These are phyloP conservation scores for Columbina picui DNA, from an alignment of 2,113 vertebrate species.

Conservation along the genomic window DNA sequence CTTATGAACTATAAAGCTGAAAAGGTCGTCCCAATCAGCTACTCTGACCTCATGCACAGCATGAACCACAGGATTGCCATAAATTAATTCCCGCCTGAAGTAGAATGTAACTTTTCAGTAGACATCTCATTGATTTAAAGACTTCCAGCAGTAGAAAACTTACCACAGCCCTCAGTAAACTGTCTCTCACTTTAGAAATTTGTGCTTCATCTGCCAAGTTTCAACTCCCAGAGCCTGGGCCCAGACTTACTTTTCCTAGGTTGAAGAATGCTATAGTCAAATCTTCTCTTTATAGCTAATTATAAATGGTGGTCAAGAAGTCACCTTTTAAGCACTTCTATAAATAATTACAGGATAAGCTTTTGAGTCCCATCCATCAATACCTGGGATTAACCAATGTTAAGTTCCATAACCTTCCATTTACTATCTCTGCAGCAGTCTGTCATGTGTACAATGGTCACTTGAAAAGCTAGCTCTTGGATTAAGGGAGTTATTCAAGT, in stretches of 20 bases:
- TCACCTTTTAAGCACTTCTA: slow-evolving; percentile 31
- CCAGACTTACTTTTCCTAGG: neutral
- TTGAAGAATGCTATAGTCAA: neutral
- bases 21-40: neutral
- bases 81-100: slow-evolving; percentile 13
- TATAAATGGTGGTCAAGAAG: slow-evolving; percentile 3
- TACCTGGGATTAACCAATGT: neutral
- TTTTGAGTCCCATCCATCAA: neutral
- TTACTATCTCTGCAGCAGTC: neutral
- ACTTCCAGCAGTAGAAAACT: slow-evolving; percentile 35
- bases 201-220: neutral
- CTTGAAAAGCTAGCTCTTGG: neutral
- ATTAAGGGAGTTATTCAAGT: neutral
- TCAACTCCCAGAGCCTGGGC: neutral
- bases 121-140: slow-evolving; percentile 38
- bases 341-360: slow-evolving; percentile 40
- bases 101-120: slow-evolving; percentile 27
- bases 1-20: neutral
- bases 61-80: neutral
- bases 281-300: neutral
- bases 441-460: neutral
- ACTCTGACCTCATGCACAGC: slow-evolving; percentile 14
- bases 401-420: neutral
- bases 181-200: neutral
- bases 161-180: neutral